Evolutionary conservation across 2,113 vertebrate species (phyloP).

Genomic region (Rhinoderma darwinii): DNA sequence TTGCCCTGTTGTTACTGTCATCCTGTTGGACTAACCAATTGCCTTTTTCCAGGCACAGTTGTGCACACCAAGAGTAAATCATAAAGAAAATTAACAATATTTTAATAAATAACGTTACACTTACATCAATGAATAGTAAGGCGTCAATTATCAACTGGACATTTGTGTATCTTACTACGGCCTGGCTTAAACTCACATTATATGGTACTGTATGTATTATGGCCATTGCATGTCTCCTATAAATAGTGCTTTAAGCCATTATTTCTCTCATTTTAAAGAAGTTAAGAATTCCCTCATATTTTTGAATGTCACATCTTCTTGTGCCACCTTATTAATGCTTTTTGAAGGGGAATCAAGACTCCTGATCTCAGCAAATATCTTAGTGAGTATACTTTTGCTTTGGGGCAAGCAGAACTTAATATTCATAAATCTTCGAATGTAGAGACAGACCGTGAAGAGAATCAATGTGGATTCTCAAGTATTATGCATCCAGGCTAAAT

Average conservation of each 20-base stretch:
- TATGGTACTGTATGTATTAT: constrained; percentile 32
- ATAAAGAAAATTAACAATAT: neutral
- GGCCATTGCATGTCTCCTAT: constrained; percentile 63
- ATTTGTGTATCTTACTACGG: neutral
- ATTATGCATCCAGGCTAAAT: constrained; percentile 77
- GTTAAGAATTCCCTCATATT: constrained; percentile 66
- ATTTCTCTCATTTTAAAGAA: constrained; percentile 56
- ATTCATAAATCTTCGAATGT: constrained; percentile 77
- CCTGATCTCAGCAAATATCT: constrained; percentile 83
- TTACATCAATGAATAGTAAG: neutral
- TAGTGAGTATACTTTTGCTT: constrained; percentile 78
- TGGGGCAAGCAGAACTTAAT: constrained; percentile 79
- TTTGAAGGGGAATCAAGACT: constrained; percentile 76
- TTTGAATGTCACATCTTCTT: constrained; percentile 67
- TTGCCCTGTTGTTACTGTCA: neutral
- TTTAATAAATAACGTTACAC: neutral
- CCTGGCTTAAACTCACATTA: neutral
- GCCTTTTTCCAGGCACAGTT: no score
- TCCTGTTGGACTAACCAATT: neutral
- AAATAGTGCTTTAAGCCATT: constrained; percentile 65
- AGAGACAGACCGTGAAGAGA: constrained; percentile 73
- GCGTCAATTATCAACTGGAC: neutral
- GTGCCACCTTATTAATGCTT: constrained; percentile 72
- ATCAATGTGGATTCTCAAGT: constrained; percentile 73
- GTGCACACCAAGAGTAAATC: no score